Conservation (phyloP, 2,113 vertebrate species). For the Chionomys nivalis region DNA sequence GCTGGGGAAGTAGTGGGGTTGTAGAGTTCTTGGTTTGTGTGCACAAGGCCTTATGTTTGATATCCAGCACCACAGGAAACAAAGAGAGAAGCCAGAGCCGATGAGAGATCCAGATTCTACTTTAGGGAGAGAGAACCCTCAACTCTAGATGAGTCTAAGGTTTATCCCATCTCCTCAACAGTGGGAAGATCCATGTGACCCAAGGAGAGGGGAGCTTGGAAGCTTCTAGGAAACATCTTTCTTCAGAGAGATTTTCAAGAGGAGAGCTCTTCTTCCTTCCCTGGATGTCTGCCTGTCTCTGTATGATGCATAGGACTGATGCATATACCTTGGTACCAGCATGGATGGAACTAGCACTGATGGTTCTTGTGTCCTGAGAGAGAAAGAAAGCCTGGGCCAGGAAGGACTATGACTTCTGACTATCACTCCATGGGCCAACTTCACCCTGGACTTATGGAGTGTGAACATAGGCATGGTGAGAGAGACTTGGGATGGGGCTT, state of each 20-base stretch:
- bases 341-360: neutral
- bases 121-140: neutral
- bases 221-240: conserved; percentile 3
- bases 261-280: neutral
- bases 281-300: neutral
- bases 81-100: neutral
- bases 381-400: neutral
- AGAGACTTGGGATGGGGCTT: neutral
- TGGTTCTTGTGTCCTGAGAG: neutral
- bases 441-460: neutral
- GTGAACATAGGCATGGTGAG: too few species aligned
- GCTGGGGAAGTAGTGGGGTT: neutral
- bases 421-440: neutral
- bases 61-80: neutral
- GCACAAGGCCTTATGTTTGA: neutral
- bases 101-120: neutral
- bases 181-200: neutral
- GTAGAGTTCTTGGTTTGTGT: neutral
- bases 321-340: neutral
- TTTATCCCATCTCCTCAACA: neutral
- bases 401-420: fast-evolving
- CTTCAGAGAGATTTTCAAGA: neutral
- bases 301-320: neutral
- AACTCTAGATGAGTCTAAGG: neutral
- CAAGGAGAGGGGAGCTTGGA: neutral